phyloP scores from a whole-genome alignment of 2,797 vertebrate species.

The Brachyalestes nurse region DNA sequence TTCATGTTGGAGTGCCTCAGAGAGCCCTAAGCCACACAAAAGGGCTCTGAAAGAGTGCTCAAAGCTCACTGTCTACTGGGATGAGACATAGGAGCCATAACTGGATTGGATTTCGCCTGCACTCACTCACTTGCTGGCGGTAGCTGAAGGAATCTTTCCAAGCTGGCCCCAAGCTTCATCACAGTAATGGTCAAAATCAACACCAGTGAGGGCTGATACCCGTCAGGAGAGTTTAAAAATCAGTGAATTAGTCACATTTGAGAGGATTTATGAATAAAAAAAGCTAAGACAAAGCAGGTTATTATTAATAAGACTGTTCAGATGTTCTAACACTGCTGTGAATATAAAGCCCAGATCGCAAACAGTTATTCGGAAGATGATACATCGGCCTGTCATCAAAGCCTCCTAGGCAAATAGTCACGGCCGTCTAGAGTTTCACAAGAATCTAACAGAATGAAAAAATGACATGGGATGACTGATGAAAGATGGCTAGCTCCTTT shows the following conservation, averaged over 20 bases:
- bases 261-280: not conserved
- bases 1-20: conserved; percentile 71
- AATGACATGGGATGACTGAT: too few species aligned
- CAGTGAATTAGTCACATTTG: not conserved
- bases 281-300: not conserved
- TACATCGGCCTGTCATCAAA: not conserved
- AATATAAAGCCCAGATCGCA: not conserved
- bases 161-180: not conserved
- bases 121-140: conserved; percentile 45
- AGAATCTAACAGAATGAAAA: too few species aligned
- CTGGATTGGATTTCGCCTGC: not conserved
- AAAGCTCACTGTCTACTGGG: conserved; percentile 66
- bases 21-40: conserved; percentile 66
- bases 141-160: conserved; percentile 34
- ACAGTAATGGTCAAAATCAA: not conserved
- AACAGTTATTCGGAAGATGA: not conserved
- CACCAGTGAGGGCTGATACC: not conserved
- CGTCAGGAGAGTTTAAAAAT: not conserved
- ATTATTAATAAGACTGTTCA: not conserved
- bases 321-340: not conserved
- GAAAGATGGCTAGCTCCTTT: too few species aligned
- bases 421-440: too few species aligned
- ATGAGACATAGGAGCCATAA: conserved; percentile 65
- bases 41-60: conserved; percentile 68
- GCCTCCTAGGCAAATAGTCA: not conserved